phyloP scores from a whole-genome alignment of 2,113 vertebrate genomes.

The Chlamydotis undulata region DNA sequence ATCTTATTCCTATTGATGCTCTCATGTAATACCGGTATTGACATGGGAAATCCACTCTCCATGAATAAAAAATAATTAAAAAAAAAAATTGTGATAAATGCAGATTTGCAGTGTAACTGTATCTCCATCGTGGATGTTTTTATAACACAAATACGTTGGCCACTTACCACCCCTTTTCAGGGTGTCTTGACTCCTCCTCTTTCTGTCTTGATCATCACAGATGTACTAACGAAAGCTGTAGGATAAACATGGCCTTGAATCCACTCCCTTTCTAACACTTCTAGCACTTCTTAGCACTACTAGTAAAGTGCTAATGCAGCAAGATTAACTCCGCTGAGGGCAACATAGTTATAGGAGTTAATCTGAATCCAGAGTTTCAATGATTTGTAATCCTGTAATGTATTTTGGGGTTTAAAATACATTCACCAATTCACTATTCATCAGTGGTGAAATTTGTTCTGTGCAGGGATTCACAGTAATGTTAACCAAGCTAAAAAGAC shows the following conservation, averaged over 20 bases:
- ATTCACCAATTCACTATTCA: background rate
- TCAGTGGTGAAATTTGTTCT: background rate
- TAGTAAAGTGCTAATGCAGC: background rate
- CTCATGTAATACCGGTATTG: background rate
- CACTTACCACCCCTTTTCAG: background rate
- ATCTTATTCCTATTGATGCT: background rate
- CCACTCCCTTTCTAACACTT: background rate
- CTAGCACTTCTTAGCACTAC: background rate
- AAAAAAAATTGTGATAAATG: background rate
- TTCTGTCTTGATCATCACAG: background rate
- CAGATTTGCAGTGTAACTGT: background rate
- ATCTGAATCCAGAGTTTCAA: background rate
- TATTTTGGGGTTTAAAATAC: background rate
- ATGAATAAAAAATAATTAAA: background rate
- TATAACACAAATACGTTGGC: background rate
- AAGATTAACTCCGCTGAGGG: background rate
- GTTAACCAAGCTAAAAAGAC: background rate
- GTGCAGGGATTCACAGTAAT: background rate
- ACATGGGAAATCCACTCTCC: background rate
- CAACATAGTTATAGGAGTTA: background rate
- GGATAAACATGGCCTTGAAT: background rate
- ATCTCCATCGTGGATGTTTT: background rate
- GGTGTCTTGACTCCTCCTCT: background rate
- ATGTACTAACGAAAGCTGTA: background rate
- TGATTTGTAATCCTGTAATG: background rate